Evolutionary conservation across 2,113 vertebrate species (phyloP).

Genomic region (Rhizomys pruinosus): DNA sequence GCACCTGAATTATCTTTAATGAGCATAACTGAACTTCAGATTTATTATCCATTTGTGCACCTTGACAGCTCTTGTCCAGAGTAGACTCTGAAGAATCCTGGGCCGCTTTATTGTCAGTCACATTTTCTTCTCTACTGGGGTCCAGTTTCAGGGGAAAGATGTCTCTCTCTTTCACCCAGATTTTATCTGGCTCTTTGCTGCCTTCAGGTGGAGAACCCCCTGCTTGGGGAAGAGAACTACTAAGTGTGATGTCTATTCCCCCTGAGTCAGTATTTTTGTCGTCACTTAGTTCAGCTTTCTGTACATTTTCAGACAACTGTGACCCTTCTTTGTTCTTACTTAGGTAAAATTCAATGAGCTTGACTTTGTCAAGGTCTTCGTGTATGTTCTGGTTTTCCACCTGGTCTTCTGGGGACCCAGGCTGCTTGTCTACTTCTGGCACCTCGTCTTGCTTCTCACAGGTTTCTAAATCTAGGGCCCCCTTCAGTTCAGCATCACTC

Average conservation of each 20-base stretch:
- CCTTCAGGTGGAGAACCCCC: constrained; percentile 73
- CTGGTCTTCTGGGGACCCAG: constrained; percentile 85
- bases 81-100: constrained; percentile 80
- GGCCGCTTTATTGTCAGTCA: constrained; percentile 80
- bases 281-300: constrained; percentile 80
- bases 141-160: constrained; percentile 74
- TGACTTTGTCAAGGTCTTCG: constrained; percentile 87
- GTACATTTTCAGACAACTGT: constrained; percentile 78
- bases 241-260: constrained; percentile 87
- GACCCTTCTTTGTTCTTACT: constrained; percentile 83
- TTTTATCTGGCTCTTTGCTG: constrained; percentile 78
- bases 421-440: constrained; percentile 86
- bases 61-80: constrained; percentile 82
- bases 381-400: constrained; percentile 83
- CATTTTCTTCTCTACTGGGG: constrained; percentile 78
- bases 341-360: constrained; percentile 89
- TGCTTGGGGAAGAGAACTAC: constrained; percentile 80
- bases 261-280: constrained; percentile 76
- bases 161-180: constrained; percentile 75
- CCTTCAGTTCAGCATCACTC: constrained; percentile 83
- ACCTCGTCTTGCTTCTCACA: constrained; percentile 87
- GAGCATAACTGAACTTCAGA: constrained; percentile 94
- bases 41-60: constrained; percentile 88
- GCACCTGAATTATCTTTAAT: constrained; percentile 95
- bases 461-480: constrained; percentile 84